phyloP scores from a whole-genome alignment of 2,113 vertebrate genomes.

The Thunnus thynnus region DNA sequence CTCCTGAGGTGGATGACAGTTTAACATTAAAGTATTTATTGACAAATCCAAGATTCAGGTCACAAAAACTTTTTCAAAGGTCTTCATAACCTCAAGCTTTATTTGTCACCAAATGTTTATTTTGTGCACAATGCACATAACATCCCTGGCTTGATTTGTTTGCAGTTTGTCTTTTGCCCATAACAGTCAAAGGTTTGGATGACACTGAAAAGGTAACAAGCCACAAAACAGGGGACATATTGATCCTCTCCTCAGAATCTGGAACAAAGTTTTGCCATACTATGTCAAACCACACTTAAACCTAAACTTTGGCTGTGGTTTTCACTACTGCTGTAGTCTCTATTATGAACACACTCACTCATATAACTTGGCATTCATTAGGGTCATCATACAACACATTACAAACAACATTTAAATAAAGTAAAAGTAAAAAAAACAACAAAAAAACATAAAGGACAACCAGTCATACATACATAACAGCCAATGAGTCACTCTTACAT shows the following conservation, averaged over 20 bases:
- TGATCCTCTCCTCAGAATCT: not conserved
- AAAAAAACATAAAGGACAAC: no score
- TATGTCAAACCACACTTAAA: not conserved
- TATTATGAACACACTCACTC: no score
- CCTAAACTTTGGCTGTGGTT: not conserved
- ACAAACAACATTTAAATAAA: no score
- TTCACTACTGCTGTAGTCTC: not conserved
- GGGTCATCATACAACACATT: no score
- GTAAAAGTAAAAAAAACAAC: no score
- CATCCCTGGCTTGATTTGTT: not conserved
- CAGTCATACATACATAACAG: no score
- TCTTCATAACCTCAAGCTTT: constrained; percentile 49
- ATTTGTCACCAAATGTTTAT: constrained; percentile 64
- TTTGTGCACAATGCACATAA: constrained; percentile 16
- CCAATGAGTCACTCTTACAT: no score
- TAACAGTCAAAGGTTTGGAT: constrained; percentile 5
- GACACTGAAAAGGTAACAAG: not conserved
- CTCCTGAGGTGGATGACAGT: constrained; percentile 4
- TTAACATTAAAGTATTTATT: constrained; percentile 61
- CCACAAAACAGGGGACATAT: not conserved
- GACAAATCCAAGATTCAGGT: constrained; percentile 54
- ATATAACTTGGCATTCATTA: no score
- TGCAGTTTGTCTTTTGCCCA: constrained; percentile 9
- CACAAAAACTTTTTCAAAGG: constrained; percentile 59
- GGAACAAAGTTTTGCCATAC: not conserved